Evolutionary conservation across 2,888 invertebrate genomes (phyloP), one percentile per base, ranked within the genome.

Genomic region (Rhopalosiphum nymphaeae): DNA sequence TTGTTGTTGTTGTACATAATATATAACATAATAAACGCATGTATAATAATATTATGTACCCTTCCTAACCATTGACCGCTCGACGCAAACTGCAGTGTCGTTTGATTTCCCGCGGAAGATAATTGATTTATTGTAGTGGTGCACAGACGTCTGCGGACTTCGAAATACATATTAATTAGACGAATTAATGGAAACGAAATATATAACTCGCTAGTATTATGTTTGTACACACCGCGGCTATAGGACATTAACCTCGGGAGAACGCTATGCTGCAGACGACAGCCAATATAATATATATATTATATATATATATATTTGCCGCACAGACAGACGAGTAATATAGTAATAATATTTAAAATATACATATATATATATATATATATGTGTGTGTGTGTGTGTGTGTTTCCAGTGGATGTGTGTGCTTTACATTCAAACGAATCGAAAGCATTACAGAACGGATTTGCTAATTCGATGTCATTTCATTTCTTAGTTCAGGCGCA

Each of bases 391-490:
- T 67, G n/a, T 26, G 10, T 36, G 42, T n/a, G n/a, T n/a, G n/a
- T n/a, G 88, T 88, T 53, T 89, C 56, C 42, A 89, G 89, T 89
- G 29, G 89, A 57, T 44, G 46, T 67, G n/a, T 26, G 10, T 36
- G 42, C n/a, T 53, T 13, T 53, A 53, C 89, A 56, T 29, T n/a
- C 61, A n/a, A 46, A 61, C 46, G 67, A 57, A 61, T 89, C 90
- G 49, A 67, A 90, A 67, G 36, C 90, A 46, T 46, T 78, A 78
- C 78, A n/a, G 67, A 90, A 42, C 46, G 46, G 90, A 90, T 67
- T 90, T n/a, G n/a, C 61, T 90, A 67, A 90, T 90, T 90, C 67
- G 25, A 67, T 49, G 90, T 90, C 90, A 49, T 90, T 90, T 90
- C 25, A 25, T 78, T 90, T 46, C 67, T 67, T 25, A 21, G 46